These are phyloP conservation scores for Callimorpha dominula DNA, from an alignment of 2,888 invertebrate species.

Conservation along the genomic window DNA sequence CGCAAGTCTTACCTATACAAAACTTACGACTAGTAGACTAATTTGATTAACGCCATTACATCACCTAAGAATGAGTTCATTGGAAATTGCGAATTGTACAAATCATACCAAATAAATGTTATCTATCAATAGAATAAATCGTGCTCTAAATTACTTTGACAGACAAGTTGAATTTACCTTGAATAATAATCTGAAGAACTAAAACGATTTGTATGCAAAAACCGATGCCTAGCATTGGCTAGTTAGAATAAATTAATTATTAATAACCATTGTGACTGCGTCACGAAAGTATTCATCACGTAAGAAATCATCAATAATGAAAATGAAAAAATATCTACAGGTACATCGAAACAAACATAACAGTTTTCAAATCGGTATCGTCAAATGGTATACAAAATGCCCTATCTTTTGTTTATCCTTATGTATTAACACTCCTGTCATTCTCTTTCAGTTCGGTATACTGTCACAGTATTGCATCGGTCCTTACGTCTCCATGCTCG, in stretches of 20 bases:
- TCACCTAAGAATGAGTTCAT: not conserved
- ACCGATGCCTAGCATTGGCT: not conserved
- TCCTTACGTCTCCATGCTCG: constrained; percentile 86
- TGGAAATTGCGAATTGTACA: not conserved
- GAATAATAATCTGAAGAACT: constrained; percentile 29
- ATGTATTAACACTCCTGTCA: not conserved
- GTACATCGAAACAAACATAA: not conserved
- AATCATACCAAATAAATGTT: not conserved
- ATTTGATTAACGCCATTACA: not conserved
- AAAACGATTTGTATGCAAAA: constrained; percentile 28
- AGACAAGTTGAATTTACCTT: constrained; percentile 39
- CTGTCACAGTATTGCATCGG: constrained; percentile 88
- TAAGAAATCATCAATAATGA: not conserved
- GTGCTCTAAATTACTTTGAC: constrained; percentile 6
- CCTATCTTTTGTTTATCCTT: not conserved
- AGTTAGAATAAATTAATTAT: not conserved
- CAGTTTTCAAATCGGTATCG: not conserved
- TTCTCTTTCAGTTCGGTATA: constrained; percentile 84
- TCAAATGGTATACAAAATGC: not conserved
- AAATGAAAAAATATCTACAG: not conserved
- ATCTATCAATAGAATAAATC: not conserved
- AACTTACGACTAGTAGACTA: not conserved
- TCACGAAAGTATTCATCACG: not conserved
- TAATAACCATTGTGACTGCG: not conserved
- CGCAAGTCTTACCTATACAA: not conserved